Evolutionary conservation across 1,140 invertebrate species (phyloP).

Genomic region (Oncopodura yosiiana): DNA sequence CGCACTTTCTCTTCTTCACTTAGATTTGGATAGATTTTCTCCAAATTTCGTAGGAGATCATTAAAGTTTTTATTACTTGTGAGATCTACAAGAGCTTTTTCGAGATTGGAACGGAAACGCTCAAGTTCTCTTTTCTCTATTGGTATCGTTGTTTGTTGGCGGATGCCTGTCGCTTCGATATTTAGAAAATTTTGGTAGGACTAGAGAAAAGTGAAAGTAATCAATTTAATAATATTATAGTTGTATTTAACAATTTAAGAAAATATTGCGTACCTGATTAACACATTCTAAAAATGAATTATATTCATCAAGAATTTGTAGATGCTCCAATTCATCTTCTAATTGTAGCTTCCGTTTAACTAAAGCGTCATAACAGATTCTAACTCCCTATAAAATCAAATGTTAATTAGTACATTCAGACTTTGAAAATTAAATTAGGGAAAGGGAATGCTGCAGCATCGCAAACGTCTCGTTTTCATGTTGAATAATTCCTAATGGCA

Average conservation of each 20-base stretch:
- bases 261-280: constrained; percentile 13
- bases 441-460: no score
- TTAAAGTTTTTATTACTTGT: constrained; percentile 8
- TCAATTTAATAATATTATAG: neutral
- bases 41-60: neutral
- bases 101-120: neutral
- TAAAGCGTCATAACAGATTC: constrained; percentile 16
- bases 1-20: constrained; percentile 18
- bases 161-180: constrained; percentile 4
- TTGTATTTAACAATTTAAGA: neutral
- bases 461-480: no score
- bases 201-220: neutral
- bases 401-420: neutral
- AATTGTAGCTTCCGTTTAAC: neutral
- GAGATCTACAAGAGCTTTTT: constrained; percentile 6
- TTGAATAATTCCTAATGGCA: neutral
- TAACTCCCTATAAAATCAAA: constrained; percentile 16
- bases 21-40: constrained; percentile 13
- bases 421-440: no score
- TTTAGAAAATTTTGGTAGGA: constrained; percentile 21
- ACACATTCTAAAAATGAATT: constrained; percentile 21
- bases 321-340: constrained; percentile 14
- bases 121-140: neutral
- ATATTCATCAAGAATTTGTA: constrained; percentile 20
- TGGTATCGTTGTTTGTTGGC: constrained; percentile 5